Conservation (phyloP, 92 coral and sea anemone genomes). For the Epizoanthus rinbou region DNA sequence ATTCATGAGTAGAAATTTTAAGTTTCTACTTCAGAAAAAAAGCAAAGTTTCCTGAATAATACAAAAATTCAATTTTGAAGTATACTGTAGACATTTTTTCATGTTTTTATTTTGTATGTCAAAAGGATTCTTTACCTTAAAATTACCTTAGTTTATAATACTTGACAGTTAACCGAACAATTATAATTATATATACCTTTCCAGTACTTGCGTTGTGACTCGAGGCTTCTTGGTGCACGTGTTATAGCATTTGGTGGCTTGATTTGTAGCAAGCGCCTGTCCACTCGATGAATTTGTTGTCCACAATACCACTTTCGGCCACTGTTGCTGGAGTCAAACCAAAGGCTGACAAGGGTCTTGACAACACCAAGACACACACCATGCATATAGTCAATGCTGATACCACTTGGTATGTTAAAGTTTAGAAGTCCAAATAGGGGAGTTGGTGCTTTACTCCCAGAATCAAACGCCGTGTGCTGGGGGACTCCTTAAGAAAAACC, state of each 20-base stretch:
- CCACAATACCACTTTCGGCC: slow-evolving; percentile 55
- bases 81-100: not conserved
- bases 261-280: slow-evolving; percentile 31
- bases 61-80: not conserved
- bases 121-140: not conserved
- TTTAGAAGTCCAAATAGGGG: slow-evolving; percentile 31
- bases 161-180: no score
- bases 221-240: slow-evolving; percentile 54
- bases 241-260: slow-evolving; percentile 56
- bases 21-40: no score
- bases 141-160: no score
- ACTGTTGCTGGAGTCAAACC: slow-evolving; percentile 51
- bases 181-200: slow-evolving; percentile 39
- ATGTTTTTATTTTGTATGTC: not conserved
- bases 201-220: slow-evolving; percentile 52
- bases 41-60: no score
- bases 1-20: no score
- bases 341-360: slow-evolving; percentile 50
- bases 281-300: slow-evolving; percentile 29
- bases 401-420: slow-evolving; percentile 46
- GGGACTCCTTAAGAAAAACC: not conserved
- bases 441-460: slow-evolving; percentile 48
- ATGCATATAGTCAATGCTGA: slow-evolving; percentile 60
- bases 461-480: not conserved
- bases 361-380: slow-evolving; percentile 60